These are phyloP conservation scores for Hemichromis elongatus DNA, from an alignment of 2,113 vertebrate genomes.

Conservation along the genomic window DNA sequence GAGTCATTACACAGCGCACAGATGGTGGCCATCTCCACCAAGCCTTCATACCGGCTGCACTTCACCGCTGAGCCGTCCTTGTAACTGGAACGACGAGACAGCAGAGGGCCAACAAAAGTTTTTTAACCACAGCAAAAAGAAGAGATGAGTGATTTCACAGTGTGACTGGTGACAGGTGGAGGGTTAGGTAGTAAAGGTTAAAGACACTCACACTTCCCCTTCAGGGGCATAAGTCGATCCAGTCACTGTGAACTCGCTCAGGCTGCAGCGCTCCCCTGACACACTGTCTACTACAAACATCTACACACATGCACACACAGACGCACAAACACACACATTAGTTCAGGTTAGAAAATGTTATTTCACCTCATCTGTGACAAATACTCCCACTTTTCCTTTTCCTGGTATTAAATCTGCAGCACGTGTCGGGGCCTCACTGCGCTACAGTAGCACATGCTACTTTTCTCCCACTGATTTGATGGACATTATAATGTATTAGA, in stretches of 20 bases:
- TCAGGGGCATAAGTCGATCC: slow-evolving; percentile 80
- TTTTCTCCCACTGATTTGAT: neutral
- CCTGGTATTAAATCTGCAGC: neutral
- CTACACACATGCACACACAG: slow-evolving; percentile 45
- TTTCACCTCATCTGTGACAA: neutral
- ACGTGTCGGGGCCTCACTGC: neutral
- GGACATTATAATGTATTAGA: neutral
- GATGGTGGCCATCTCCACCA: slow-evolving; percentile 88
- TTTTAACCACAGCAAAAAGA: neutral
- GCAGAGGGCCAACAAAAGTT: neutral
- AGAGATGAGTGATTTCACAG: neutral
- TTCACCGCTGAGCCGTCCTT: slow-evolving; percentile 77
- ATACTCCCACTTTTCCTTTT: neutral
- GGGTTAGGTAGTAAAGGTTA: slow-evolving; percentile 33
- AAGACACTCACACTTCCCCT: slow-evolving; percentile 78
- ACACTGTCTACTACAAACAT: slow-evolving; percentile 72
- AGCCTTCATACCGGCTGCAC: slow-evolving; percentile 82
- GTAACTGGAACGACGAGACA: slow-evolving; percentile 59
- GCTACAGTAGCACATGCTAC: neutral
- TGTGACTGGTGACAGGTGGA: neutral
- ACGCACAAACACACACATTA: slow-evolving; percentile 15
- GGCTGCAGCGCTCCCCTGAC: slow-evolving; percentile 59
- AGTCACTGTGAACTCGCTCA: slow-evolving; percentile 75
- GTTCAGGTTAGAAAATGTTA: neutral
- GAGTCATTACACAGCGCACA: slow-evolving; percentile 92